Base-by-base conservation (phyloP, 2,888 invertebrate genomes). In the Ichneumoninae sp. region DNA sequence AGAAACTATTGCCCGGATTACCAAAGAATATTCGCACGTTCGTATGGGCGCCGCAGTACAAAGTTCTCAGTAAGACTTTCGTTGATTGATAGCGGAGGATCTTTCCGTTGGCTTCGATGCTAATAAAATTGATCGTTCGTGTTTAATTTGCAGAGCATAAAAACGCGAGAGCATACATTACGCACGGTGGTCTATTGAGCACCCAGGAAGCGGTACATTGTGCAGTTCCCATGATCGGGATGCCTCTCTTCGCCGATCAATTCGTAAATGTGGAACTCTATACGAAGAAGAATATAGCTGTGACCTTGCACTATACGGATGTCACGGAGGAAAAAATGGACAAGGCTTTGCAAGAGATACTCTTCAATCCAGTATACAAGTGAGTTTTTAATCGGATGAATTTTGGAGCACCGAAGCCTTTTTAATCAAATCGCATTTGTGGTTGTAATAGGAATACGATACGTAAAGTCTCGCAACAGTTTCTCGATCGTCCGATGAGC, bases 131-230 rank as follows among this genome's bases (percentile, higher is more conserved):
- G 47, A 47, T 66, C n/a, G 0, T 70, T 65, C 5, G 40, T 63
- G 47, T 30, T n/a, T 30, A 0, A 16, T 69, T 79, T 10, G 0
- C 81, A 93, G 93, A 92, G 3, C 93, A 93, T 76, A 90, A 86
- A 36, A 93, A 93, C 47, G 71, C 92, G 22, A 91, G 83, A 81
- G 91, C 89, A 5, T 93, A 93, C 70, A 89, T 93, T 57, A 93
- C 92, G 6, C 93, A 93, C 16, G 92, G 93, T 2, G 93, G 93
- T 3, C 85, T 92, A 3, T 88, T 93, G 89, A 90, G 93, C 5
- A 90, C 90, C 2, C 92, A 92, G 75, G 93, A 93, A 77, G 89
- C 93, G 3, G 86, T 93, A 83, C 86, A 90, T 79, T 92, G 86
- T 33, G 93, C 90, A 0, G 91, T 93, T 1, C 93, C 93, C 0